Conservation (phyloP, 2,888 invertebrate species). For the Electrophaes corylata region DNA sequence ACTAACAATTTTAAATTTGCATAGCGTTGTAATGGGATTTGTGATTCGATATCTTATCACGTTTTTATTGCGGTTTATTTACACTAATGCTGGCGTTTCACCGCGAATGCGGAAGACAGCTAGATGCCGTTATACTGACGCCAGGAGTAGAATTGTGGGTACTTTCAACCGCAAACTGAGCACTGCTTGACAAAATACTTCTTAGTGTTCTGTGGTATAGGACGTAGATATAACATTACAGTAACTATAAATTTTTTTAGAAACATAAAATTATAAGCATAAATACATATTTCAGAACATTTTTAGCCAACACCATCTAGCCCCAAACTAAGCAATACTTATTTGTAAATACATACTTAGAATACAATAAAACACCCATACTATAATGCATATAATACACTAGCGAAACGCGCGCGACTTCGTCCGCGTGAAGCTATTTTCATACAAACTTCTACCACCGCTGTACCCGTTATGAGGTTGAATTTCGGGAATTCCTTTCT, state of each 20-base stretch:
- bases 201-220: background rate
- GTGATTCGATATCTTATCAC: slow-evolving; percentile 33
- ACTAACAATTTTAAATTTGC: slow-evolving; percentile 21
- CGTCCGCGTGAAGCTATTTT: too few species aligned
- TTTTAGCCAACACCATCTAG: too few species aligned
- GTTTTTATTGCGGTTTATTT: slow-evolving; percentile 36
- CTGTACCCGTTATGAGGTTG: too few species aligned
- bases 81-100: slow-evolving; percentile 35
- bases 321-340: too few species aligned
- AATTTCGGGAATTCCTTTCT: too few species aligned
- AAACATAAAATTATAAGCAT: background rate
- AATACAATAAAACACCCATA: too few species aligned
- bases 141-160: slow-evolving; percentile 38
- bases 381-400: too few species aligned
- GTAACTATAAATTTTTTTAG: too few species aligned
- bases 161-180: slow-evolving; percentile 34
- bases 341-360: too few species aligned
- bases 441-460: too few species aligned
- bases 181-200: slow-evolving; percentile 18
- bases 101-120: slow-evolving; percentile 45
- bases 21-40: slow-evolving; percentile 31
- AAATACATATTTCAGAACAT: background rate
- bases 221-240: background rate
- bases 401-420: too few species aligned
- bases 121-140: slow-evolving; percentile 44